Evolutionary conservation across 2,888 invertebrate species (phyloP).

Genomic region (Eristalinus aeneus): DNA sequence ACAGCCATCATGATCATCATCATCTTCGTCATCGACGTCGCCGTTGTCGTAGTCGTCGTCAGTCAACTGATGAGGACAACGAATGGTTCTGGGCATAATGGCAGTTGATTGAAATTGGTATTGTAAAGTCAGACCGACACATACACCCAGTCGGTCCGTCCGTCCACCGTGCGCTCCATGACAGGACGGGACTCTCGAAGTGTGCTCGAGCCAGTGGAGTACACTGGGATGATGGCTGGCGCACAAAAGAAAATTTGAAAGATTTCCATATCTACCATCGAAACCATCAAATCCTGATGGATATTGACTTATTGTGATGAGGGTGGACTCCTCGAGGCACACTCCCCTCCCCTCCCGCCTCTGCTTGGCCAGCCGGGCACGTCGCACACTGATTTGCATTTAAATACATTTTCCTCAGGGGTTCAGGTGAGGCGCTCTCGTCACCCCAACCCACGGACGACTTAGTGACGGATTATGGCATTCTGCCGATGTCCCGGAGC

Average conservation of each 20-base stretch:
- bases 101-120: constrained; percentile 68
- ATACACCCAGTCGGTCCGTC: neutral
- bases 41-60: constrained; percentile 16
- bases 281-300: constrained; percentile 62
- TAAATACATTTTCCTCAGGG: constrained; percentile 37
- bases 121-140: constrained; percentile 63
- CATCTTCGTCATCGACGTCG: constrained; percentile 13
- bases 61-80: constrained; percentile 57
- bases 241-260: constrained; percentile 34
- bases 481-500: neutral
- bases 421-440: neutral
- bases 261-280: constrained; percentile 61
- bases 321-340: constrained; percentile 44
- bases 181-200: constrained; percentile 23
- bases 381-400: constrained; percentile 51
- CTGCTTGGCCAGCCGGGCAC: no score
- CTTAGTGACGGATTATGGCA: constrained; percentile 62
- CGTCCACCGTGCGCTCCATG: neutral
- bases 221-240: constrained; percentile 3
- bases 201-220: constrained; percentile 29
- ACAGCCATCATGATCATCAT: constrained; percentile 19
- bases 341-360: neutral
- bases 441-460: neutral
- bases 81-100: constrained; percentile 63
- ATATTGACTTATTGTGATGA: constrained; percentile 66